Conservation (phyloP, 2,113 vertebrate species). For the Amazona vittata region DNA sequence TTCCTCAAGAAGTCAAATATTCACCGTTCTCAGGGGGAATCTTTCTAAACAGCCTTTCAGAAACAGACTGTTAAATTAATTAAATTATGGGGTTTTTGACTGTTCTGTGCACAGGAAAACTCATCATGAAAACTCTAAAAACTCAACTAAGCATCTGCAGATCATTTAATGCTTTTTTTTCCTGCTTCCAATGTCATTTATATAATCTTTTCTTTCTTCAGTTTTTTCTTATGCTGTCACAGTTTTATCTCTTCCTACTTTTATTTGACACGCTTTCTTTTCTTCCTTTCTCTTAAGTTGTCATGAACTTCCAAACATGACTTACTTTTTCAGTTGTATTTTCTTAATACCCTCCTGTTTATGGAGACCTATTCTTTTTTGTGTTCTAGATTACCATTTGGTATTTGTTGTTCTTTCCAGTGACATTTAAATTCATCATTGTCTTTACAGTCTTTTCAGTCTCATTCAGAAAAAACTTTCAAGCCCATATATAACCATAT, state of each 20-base stretch:
- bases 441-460: background rate
- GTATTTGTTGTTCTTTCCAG: background rate
- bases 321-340: background rate
- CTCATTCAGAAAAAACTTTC: background rate
- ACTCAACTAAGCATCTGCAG: background rate
- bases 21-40: background rate
- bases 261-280: background rate
- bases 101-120: background rate
- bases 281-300: background rate
- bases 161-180: background rate
- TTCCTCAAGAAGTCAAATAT: background rate
- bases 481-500: background rate
- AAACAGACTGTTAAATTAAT: background rate
- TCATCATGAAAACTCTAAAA: background rate
- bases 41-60: background rate
- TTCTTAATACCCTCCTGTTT: background rate
- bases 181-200: background rate
- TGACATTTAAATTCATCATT: background rate
- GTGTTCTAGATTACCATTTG: background rate
- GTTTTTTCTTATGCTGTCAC: background rate
- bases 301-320: background rate
- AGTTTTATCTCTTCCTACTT: background rate
- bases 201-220: background rate
- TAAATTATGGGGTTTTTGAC: fast-evolving
- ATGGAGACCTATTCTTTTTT: background rate